Conservation (phyloP, 2,888 invertebrate species). For the Reticulitermes lucifugus region DNA sequence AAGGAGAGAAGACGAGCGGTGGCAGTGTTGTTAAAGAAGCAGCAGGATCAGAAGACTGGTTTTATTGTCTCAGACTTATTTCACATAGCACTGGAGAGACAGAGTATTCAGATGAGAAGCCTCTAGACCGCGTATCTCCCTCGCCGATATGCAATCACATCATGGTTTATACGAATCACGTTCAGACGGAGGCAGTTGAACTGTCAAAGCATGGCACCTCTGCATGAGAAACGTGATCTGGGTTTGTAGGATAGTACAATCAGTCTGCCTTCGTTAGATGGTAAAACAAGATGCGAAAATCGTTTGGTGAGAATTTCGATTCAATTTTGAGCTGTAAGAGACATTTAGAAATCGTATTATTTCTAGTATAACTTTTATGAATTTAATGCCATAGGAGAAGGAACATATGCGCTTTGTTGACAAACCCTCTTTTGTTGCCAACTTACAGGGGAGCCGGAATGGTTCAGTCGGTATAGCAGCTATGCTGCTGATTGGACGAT, state of each 20-base stretch:
- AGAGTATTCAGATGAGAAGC: neutral
- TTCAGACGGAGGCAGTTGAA: neutral
- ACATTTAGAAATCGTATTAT: neutral
- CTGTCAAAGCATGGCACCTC: slow-evolving; percentile 9
- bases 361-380: too few species aligned
- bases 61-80: neutral
- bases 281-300: neutral
- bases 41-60: neutral
- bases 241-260: neutral
- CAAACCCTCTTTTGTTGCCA: too few species aligned
- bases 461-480: too few species aligned
- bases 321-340: neutral
- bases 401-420: too few species aligned
- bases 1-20: neutral
- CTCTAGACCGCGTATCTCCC: neutral
- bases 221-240: slow-evolving; percentile 8
- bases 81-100: neutral
- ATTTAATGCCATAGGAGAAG: too few species aligned
- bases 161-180: slow-evolving; percentile 13
- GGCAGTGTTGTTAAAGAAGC: neutral
- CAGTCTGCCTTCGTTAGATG: neutral
- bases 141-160: neutral
- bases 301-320: neutral
- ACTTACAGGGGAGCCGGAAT: too few species aligned
- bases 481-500: too few species aligned